Conservation (phyloP, 2,797 vertebrate genomes). For the Cyclura pinguis region DNA sequence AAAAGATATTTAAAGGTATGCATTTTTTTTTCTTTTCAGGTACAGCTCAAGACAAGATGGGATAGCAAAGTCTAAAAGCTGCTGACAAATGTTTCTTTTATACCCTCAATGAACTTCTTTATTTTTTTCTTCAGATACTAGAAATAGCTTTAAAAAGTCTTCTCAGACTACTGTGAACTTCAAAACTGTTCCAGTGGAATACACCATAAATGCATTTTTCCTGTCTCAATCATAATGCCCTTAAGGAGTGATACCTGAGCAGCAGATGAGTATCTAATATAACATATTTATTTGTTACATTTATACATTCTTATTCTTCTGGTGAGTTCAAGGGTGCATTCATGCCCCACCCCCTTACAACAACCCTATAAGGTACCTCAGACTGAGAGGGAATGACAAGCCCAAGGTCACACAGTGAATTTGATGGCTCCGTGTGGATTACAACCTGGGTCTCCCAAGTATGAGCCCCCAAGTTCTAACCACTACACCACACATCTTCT, state of each 20-base stretch:
- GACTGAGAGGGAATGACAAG: no score
- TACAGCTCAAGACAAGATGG: fast-evolving
- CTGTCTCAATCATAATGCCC: not conserved
- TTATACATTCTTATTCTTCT: no score
- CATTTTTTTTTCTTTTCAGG: not conserved
- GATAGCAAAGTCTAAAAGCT: conserved; percentile 1
- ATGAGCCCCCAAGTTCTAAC: no score
- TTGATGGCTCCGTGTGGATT: no score
- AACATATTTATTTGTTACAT: no score
- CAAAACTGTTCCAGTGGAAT: not conserved
- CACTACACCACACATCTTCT: not conserved
- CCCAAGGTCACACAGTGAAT: no score
- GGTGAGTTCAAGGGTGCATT: no score
- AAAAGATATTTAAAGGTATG: not conserved
- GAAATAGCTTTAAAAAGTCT: not conserved
- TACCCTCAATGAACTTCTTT: not conserved
- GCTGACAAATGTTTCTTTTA: conserved; percentile 10
- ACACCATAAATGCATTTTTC: not conserved
- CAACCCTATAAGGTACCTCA: no score
- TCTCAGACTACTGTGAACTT: not conserved
- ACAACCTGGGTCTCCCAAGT: no score
- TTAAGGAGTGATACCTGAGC: no score
- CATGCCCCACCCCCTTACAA: no score
- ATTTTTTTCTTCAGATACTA: not conserved
- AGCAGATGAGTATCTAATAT: no score